A percentile compares a stretch with the other conserved stretches of the same genome.
Conservation (phyloP, 1,140 invertebrate genomes). For the Nephotettix cincticeps region DNA sequence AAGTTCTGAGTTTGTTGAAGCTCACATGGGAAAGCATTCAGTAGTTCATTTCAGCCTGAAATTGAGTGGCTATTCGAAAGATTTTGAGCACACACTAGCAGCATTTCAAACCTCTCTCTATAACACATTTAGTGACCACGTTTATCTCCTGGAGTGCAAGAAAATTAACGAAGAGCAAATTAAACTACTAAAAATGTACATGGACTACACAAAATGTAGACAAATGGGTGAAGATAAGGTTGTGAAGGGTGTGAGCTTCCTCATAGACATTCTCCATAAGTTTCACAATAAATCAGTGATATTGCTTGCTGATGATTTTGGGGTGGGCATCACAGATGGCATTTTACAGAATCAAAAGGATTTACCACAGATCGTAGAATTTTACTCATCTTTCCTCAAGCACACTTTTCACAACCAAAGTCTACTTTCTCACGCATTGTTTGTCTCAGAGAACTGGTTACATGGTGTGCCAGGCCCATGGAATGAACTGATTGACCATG, state of each 20-base stretch:
- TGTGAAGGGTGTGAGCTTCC: neutral
- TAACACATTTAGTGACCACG: neutral
- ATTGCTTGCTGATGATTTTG: neutral
- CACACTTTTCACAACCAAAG: neutral
- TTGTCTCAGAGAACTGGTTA: neutral
- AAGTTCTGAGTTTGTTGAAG: neutral
- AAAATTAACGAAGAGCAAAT: neutral
- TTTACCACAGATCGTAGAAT: neutral
- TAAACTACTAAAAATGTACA: neutral
- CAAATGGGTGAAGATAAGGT: neutral
- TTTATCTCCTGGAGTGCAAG: neutral
- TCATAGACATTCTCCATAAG: neutral
- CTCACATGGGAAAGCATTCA: neutral
- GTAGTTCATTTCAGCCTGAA: neutral
- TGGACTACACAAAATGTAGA: neutral
- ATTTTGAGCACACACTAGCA: neutral
- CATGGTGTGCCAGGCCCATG: neutral
- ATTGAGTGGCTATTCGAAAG: neutral
- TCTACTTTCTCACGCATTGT: neutral
- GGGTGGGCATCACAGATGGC: neutral
- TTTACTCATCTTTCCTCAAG: neutral
- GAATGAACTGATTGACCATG: neutral
- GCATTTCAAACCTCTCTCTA: neutral
- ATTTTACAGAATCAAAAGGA: neutral
- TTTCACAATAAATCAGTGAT: neutral